These are phyloP conservation scores for Saturnia japonica DNA, from an alignment of 2,888 invertebrate species.

Conservation along the genomic window DNA sequence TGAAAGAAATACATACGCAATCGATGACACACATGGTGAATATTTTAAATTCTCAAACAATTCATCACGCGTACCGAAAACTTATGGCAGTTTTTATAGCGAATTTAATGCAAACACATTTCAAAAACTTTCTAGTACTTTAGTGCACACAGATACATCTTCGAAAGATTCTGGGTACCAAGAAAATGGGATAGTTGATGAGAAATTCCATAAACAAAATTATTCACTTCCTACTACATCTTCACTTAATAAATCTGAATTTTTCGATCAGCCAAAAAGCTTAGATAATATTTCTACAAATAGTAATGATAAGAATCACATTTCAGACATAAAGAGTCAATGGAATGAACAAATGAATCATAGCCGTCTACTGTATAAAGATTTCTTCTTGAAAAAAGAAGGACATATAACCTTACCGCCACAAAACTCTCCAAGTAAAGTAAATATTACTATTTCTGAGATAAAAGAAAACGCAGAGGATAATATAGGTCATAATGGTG, in stretches of 20 bases:
- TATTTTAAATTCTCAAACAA: constrained; percentile 1
- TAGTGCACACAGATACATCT: constrained; percentile 63
- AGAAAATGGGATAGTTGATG: constrained; percentile 66
- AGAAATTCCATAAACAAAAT: constrained; percentile 53
- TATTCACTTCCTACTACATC: constrained; percentile 63
- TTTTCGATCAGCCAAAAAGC: constrained; percentile 63
- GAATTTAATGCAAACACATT: constrained; percentile 46
- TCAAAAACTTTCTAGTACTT: constrained; percentile 55
- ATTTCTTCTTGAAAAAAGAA: constrained; percentile 73
- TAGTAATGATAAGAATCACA: constrained; percentile 55
- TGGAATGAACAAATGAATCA: constrained; percentile 70
- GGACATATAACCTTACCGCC: constrained; percentile 65
- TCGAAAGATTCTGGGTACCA: constrained; percentile 76
- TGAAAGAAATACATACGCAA: constrained; percentile 37
- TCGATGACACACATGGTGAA: constrained; percentile 37
- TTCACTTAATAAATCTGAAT: constrained; percentile 48
- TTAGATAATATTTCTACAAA: constrained; percentile 58
- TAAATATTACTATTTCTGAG: constrained; percentile 35
- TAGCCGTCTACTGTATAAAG: constrained; percentile 73
- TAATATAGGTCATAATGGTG: constrained; percentile 44
- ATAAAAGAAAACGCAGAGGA: constrained; percentile 39
- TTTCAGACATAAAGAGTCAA: constrained; percentile 49
- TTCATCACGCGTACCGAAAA: constrained; percentile 51
- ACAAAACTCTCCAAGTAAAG: constrained; percentile 64
- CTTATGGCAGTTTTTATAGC: constrained; percentile 67